Percentiles rank a stretch among this genome's conserved stretches.
phyloP scores from a whole-genome alignment of 1,140 invertebrate genomes.

The Aphelinus certus region DNA sequence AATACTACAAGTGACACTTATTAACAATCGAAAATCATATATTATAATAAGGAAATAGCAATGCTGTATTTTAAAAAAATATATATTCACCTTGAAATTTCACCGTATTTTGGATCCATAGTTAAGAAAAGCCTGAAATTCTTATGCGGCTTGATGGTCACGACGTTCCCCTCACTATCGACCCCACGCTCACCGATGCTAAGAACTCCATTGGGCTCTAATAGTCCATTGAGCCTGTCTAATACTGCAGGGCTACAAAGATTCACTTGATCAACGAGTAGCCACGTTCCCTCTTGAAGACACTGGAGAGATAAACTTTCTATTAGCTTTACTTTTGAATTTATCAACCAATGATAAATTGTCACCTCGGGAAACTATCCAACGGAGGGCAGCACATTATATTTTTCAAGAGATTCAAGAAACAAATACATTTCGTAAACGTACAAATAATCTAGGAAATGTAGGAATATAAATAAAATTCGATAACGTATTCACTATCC shows the following conservation, averaged over 20 bases:
- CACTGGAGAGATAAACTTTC: conserved; percentile 65
- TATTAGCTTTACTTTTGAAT: background rate
- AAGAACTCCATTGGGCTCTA: conserved; percentile 92
- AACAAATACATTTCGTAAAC: too few species aligned
- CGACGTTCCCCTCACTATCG: conserved; percentile 74
- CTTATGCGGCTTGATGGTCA: conserved; percentile 83
- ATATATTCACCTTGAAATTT: conserved; percentile 82
- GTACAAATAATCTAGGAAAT: too few species aligned
- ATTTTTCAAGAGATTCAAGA: too few species aligned
- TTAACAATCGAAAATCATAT: too few species aligned
- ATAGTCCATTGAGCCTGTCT: conserved; percentile 93
- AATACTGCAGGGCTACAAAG: conserved; percentile 95
- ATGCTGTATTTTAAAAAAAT: background rate
- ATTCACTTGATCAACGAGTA: conserved; percentile 97
- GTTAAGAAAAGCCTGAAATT: conserved; percentile 95
- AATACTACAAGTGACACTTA: too few species aligned
- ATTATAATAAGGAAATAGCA: background rate
- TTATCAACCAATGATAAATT: conserved; percentile 1
- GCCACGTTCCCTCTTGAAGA: conserved; percentile 86
- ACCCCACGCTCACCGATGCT: conserved; percentile 92
- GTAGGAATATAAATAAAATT: too few species aligned
- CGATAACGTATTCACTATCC: too few species aligned
- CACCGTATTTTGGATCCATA: conserved; percentile 93
- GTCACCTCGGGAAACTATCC: background rate
- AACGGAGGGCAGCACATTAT: too few species aligned